Evolutionary conservation across 1,140 invertebrate species (phyloP).

Genomic region (Drosophila prosaltans): DNA sequence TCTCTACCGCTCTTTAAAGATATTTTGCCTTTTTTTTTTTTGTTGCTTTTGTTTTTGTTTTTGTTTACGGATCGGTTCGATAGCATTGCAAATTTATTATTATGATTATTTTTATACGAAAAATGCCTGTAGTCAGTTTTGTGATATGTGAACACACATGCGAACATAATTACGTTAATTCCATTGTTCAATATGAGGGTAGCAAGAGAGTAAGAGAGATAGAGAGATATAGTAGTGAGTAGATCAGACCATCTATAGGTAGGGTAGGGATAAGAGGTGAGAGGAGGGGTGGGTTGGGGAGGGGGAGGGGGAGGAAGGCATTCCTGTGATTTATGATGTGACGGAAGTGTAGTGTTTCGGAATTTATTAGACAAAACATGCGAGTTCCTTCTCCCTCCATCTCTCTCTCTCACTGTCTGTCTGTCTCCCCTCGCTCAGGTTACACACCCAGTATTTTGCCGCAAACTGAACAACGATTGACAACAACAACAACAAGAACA

Average conservation of each 20-base stretch:
- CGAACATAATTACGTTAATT: slow-evolving; percentile 81
- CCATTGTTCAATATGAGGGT: slow-evolving; percentile 65
- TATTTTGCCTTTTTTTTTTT: slow-evolving; percentile 61
- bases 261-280: not conserved
- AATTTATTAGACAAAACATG: slow-evolving; percentile 81
- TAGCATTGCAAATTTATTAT: slow-evolving; percentile 70
- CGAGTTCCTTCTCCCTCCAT: not conserved
- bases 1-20: not conserved
- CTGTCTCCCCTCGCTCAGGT: slow-evolving; percentile 18
- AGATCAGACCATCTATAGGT: not conserved
- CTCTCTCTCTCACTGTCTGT: slow-evolving; percentile 18
- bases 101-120: slow-evolving; percentile 45
- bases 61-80: slow-evolving; percentile 72
- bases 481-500: not conserved
- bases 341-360: slow-evolving; percentile 78
- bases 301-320: not conserved
- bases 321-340: slow-evolving; percentile 74
- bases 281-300: not conserved
- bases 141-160: slow-evolving; percentile 54
- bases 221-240: not conserved
- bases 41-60: slow-evolving; percentile 78
- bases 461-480: slow-evolving; percentile 49
- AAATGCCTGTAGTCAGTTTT: slow-evolving; percentile 47
- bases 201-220: slow-evolving; percentile 20
- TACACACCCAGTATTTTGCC: slow-evolving; percentile 35